A percentile compares a stretch with the other conserved stretches of the same genome.
These are phyloP conservation scores for Heliothis peltigera DNA, from an alignment of 2,888 invertebrate genomes.

Conservation along the genomic window DNA sequence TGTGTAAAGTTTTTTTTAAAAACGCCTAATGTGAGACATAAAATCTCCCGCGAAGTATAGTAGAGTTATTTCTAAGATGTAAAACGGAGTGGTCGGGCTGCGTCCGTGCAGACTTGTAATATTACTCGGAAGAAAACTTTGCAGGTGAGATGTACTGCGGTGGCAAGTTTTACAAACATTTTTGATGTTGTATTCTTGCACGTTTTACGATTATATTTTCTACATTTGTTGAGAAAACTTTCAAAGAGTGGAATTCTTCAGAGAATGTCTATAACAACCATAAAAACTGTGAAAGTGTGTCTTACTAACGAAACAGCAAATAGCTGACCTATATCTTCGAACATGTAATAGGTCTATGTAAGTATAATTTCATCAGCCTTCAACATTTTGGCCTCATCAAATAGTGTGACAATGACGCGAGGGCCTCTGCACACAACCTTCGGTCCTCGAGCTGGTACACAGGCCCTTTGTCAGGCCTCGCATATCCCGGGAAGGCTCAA, in stretches of 20 bases:
- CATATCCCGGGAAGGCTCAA: constrained; percentile 20
- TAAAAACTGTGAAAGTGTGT: no score
- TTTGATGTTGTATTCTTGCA: neutral
- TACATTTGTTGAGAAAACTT: neutral
- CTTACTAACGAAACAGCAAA: neutral
- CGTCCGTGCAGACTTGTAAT: constrained; percentile 8
- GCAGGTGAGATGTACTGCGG: constrained; percentile 11
- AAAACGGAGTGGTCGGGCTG: constrained; percentile 12
- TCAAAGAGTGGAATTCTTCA: neutral
- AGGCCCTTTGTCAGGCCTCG: constrained; percentile 37
- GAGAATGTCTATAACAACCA: no score
- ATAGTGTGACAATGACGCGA: constrained; percentile 32
- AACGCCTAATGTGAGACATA: constrained; percentile 8
- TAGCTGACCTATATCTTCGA: no score
- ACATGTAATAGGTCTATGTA: constrained; percentile 1
- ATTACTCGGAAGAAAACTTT: constrained; percentile 2
- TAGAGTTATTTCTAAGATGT: constrained; percentile 18
- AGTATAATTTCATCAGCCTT: constrained; percentile 11
- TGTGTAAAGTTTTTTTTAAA: constrained; percentile 5
- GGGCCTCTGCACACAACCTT: constrained; percentile 25
- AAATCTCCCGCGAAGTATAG: constrained; percentile 21
- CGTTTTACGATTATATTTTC: constrained; percentile 5
- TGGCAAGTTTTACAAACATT: constrained; percentile 8
- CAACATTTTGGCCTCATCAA: constrained; percentile 19
- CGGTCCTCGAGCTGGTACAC: constrained; percentile 21